Evolutionary conservation across 1,140 invertebrate genomes (phyloP).

Genomic region (Bombus waltoni): DNA sequence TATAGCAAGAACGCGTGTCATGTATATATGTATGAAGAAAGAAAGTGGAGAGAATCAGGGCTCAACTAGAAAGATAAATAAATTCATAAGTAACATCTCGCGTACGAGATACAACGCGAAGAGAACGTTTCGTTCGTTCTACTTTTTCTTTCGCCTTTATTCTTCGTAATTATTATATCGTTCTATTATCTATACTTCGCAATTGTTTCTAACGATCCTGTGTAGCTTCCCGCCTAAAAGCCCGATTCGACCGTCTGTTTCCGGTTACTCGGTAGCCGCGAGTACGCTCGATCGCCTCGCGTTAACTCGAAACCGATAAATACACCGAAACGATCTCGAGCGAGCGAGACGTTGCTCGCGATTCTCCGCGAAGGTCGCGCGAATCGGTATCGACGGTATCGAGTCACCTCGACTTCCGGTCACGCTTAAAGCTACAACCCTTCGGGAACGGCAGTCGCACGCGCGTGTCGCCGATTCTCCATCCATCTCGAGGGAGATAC

Average conservation of each 20-base stretch:
- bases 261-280: too few species aligned
- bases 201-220: background rate
- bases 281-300: too few species aligned
- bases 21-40: background rate
- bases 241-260: background rate
- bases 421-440: constrained; percentile 29
- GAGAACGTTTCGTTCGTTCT: background rate
- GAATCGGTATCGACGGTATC: background rate
- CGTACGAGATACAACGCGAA: background rate
- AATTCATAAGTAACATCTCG: background rate
- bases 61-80: background rate
- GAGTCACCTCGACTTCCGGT: background rate
- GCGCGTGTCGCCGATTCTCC: background rate
- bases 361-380: fast-evolving
- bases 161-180: too few species aligned
- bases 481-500: background rate
- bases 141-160: too few species aligned
- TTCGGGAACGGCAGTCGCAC: constrained; percentile 29
- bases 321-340: background rate
- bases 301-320: background rate
- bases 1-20: too few species aligned
- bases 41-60: background rate
- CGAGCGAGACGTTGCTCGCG: background rate
- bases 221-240: background rate
- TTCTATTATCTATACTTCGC: too few species aligned